Evolutionary conservation across 2,113 vertebrate genomes (phyloP).

Genomic region (Apus apus): DNA sequence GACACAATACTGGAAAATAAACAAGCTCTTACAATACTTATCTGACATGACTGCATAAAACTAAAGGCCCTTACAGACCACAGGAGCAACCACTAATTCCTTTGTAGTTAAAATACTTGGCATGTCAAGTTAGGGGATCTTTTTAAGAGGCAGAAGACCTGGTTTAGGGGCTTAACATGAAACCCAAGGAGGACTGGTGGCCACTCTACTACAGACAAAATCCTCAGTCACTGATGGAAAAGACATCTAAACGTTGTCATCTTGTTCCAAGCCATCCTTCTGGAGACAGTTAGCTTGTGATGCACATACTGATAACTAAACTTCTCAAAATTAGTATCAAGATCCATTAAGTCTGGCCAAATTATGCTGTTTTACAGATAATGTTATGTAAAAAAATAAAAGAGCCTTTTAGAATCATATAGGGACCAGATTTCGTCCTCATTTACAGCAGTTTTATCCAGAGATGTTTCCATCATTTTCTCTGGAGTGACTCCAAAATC

Average conservation of each 20-base stretch:
- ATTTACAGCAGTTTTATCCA: not conserved
- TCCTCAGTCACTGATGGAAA: not conserved
- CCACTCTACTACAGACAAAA: not conserved
- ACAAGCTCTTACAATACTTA: not conserved
- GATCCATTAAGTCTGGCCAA: not conserved
- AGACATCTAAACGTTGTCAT: not conserved
- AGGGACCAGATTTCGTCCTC: not conserved
- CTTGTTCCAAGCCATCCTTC: not conserved
- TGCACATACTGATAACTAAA: not conserved
- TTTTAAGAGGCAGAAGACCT: not conserved
- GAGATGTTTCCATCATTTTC: not conserved
- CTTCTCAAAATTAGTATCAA: not conserved
- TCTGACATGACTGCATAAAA: not conserved
- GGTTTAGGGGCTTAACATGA: not conserved
- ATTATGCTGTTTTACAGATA: not conserved
- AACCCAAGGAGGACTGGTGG: not conserved
- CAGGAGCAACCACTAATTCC: not conserved
- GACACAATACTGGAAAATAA: not conserved
- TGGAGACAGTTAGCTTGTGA: not conserved
- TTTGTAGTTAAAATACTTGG: not conserved
- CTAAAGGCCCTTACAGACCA: not conserved
- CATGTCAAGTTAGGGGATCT: not conserved
- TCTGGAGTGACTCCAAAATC: not conserved
- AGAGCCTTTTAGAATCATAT: not conserved
- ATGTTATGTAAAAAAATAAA: not conserved